Base-by-base conservation (phyloP, 2,888 invertebrate species). In the Drosophila prolongata region DNA sequence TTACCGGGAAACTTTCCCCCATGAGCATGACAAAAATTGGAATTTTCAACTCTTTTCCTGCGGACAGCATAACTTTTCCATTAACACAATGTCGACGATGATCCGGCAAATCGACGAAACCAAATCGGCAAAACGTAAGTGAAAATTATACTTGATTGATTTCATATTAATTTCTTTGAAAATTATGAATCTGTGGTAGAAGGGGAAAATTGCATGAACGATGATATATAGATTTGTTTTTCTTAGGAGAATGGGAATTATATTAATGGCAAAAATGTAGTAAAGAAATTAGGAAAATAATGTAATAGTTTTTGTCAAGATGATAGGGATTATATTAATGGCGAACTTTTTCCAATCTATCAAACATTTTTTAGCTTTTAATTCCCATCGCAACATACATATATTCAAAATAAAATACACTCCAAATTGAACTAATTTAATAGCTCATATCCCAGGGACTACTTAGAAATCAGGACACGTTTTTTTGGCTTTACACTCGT, bases 151-250 rank as follows among this genome's bases (percentile, higher is more conserved):
- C 65, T 80, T 85, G 84, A 85, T 85, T 85, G 84, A 85, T 85
- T 88, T 88, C 89, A 66, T 77, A 79, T 87, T 85, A 85, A 80
- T 85, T 88, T 79, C 80, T 52, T 37, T 38, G 70, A 79, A 83
- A 82, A 60, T 81, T 74, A 85, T 81, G 79, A 62, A 73, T 69
- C 68, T 52, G 49, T 11, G n/a, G 8, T n/a, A 37, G 24, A 19
- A 27, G 1, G 24, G 37, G 55, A 46, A 58, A 66, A 56, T 56
- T 61, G 69, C 53, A 64, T 38, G 62, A 43, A 53, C 55, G 52
- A 86, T 85, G 71, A 82, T 72, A 62, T 55, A 56, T 62, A 44
- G 43, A 42, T 59, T 58, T 34, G 37, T n/a, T 19, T 47, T 14
- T 19, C 52, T 16, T 24, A 34, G 6, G 19, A 58, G 46, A 9